phyloP scores from a whole-genome alignment of 2,888 invertebrate genomes.

The Polylopha cassiicola region DNA sequence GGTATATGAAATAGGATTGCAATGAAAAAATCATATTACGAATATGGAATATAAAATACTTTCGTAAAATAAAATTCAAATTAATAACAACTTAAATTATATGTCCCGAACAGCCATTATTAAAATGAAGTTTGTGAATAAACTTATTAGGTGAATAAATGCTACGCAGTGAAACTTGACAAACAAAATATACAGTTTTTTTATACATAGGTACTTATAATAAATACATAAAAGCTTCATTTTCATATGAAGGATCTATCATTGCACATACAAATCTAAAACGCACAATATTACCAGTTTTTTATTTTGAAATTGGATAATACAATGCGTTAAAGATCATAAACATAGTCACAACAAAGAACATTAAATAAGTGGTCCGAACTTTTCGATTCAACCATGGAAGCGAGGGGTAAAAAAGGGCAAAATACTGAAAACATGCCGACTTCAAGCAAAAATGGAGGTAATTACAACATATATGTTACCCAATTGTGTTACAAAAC shows the following conservation, averaged over 20 bases:
- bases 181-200: slow-evolving; percentile 37
- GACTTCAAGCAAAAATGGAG: no score
- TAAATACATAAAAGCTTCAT: slow-evolving; percentile 32
- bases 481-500: no score
- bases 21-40: no score
- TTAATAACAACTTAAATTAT: no score
- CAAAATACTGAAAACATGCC: slow-evolving; percentile 10
- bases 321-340: no score
- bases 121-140: background rate
- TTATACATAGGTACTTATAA: slow-evolving; percentile 4
- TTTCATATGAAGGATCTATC: slow-evolving; percentile 34
- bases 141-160: slow-evolving; percentile 44
- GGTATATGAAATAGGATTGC: no score
- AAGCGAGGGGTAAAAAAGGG: background rate
- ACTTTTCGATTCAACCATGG: slow-evolving; percentile 3
- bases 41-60: slow-evolving; percentile 17
- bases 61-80: no score
- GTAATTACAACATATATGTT: no score
- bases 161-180: slow-evolving; percentile 37
- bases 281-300: no score
- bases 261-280: slow-evolving; percentile 31
- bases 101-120: slow-evolving; percentile 4
- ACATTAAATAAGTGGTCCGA: slow-evolving; percentile 8
- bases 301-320: no score
- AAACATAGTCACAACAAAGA: slow-evolving; percentile 12